Conservation (phyloP, 2,797 vertebrate genomes). For the Fundulus diaphanus region DNA sequence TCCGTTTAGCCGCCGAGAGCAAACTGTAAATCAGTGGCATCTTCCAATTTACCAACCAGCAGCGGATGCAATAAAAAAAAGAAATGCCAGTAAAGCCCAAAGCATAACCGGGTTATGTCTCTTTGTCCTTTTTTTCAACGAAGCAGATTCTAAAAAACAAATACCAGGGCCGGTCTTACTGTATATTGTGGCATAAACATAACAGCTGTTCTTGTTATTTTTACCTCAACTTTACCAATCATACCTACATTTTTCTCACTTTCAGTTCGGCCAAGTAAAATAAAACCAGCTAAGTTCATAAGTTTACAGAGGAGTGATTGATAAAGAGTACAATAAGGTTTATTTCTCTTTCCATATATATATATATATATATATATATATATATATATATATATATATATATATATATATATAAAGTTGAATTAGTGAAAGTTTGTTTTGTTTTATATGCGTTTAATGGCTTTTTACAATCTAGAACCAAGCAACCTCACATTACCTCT, state of each 20-base stretch:
- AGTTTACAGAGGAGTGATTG: neutral
- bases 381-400: too few species aligned
- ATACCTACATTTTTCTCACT: neutral
- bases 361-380: too few species aligned
- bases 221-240: conserved; percentile 14
- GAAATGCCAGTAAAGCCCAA: conserved; percentile 37
- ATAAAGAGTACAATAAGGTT: neutral
- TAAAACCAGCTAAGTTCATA: neutral
- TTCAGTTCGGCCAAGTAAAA: neutral
- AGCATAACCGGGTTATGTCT: conserved; percentile 34
- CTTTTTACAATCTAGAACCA: too few species aligned
- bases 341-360: neutral
- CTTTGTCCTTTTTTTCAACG: conserved; percentile 33
- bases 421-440: too few species aligned
- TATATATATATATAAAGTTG: too few species aligned
- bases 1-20: conserved; percentile 46
- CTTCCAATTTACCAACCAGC: conserved; percentile 46
- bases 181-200: conserved; percentile 22
- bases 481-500: too few species aligned
- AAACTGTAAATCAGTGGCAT: conserved; percentile 46
- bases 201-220: conserved; percentile 12
- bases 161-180: conserved; percentile 12
- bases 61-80: conserved; percentile 49
- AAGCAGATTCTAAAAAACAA: conserved; percentile 37
- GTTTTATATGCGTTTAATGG: too few species aligned